Evolutionary conservation across 2,888 invertebrate genomes (phyloP).

Genomic region (Cenopis cana): DNA sequence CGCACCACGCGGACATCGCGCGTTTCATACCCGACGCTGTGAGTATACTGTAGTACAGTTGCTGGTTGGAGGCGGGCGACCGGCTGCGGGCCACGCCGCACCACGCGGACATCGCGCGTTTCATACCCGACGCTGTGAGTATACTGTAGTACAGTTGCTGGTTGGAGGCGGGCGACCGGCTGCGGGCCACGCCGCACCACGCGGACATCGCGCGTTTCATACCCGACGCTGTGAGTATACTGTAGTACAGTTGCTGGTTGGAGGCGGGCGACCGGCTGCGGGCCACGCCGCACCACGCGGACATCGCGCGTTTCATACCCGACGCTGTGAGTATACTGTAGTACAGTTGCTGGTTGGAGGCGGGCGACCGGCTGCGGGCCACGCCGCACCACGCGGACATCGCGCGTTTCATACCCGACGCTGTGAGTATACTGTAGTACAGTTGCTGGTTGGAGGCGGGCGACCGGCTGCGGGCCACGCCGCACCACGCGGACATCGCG

Average conservation of each 20-base stretch:
- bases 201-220: constrained; percentile 69
- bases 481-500: constrained; percentile 66
- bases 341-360: constrained; percentile 67
- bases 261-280: constrained; percentile 67
- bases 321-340: constrained; percentile 65
- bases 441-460: constrained; percentile 70
- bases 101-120: constrained; percentile 66
- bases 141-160: constrained; percentile 64
- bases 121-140: constrained; percentile 65
- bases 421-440: constrained; percentile 65
- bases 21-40: constrained; percentile 69
- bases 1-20: constrained; percentile 66
- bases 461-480: constrained; percentile 59
- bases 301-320: constrained; percentile 65
- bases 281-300: constrained; percentile 63
- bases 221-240: constrained; percentile 62
- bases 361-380: constrained; percentile 64
- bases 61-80: constrained; percentile 72
- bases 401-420: constrained; percentile 64
- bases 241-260: constrained; percentile 67
- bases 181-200: constrained; percentile 60
- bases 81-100: constrained; percentile 60
- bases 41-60: constrained; percentile 56
- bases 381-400: constrained; percentile 66
- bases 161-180: constrained; percentile 69